Evolutionary conservation across 2,113 vertebrate species (phyloP), one percentile per base, ranked within the genome.

Genomic region (Oplegnathus fasciatus): DNA sequence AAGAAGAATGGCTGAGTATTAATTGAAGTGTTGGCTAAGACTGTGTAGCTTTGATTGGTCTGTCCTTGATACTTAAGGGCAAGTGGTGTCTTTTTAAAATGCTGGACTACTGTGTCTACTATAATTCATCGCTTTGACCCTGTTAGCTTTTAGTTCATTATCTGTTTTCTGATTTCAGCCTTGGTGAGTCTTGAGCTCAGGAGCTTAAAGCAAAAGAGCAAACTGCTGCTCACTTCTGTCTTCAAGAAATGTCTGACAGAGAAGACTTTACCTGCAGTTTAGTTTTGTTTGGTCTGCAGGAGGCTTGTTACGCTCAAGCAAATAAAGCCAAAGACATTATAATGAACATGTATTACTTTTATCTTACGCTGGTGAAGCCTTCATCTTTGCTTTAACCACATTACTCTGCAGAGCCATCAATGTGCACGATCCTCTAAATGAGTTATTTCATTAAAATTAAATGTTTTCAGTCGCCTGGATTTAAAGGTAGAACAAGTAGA

Each of bases 11-110:
- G 6, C 10, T 28, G 22, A 68, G 20, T 28, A 5, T 50, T 17
- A 24, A 42, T 8, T 58, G 40, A 67, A n/a, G 34, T 55, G 69
- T 72, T 9, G 17, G 24, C 10, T 61, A 14, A 54, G 26, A 34
- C 24, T 57, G 57, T 18, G 48, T n/a, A 32, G 75, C 20, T 44
- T 67, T 67, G 37, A 24, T 32, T 57, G 62, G 9, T 57, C 6
- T 44, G 61, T 81, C 48, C 52, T 66, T 67, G 80, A 57, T 66
- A 20, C 32, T 54, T 50, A 42, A 77, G 55, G n/a, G n/a, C n/a
- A 66, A 42, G 17, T 20, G 15, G 55, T 62, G 57, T 44, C 4
- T 54, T 54, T 64, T 44, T 17, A 18, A 57, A 57, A 24, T 24
- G n/a, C 17, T 10, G 7, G n/a, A 42, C 9, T 50, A n/a, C n/a